These are phyloP conservation scores for Chelmon rostratus DNA, from an alignment of 2,797 vertebrate genomes.

Conservation along the genomic window DNA sequence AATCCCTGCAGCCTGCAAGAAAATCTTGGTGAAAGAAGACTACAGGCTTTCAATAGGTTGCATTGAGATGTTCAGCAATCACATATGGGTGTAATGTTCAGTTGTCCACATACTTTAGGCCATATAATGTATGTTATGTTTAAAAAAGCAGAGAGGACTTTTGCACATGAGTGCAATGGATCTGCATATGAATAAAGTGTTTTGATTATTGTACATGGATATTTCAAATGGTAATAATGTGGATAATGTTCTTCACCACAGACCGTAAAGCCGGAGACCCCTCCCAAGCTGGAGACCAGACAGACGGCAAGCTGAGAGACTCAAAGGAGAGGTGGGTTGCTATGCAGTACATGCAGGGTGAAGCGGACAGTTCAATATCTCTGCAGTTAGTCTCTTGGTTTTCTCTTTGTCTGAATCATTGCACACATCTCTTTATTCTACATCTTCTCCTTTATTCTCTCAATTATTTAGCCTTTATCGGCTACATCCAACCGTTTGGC, in stretches of 20 bases:
- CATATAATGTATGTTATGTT: neutral
- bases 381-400: slow-evolving; percentile 18
- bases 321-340: slow-evolving; percentile 84
- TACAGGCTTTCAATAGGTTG: neutral
- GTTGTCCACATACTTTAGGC: neutral
- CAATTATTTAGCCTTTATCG: slow-evolving; percentile 37
- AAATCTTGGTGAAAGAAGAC: neutral
- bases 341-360: neutral
- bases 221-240: slow-evolving; percentile 15
- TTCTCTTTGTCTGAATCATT: slow-evolving; percentile 27
- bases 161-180: neutral
- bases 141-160: neutral
- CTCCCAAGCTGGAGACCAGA: slow-evolving; percentile 78
- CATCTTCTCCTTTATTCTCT: slow-evolving; percentile 32
- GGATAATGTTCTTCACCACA: slow-evolving; percentile 57
- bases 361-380: slow-evolving; percentile 18
- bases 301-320: slow-evolving; percentile 81
- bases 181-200: neutral
- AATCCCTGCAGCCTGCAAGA: slow-evolving; percentile 3
- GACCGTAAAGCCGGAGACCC: slow-evolving; percentile 84
- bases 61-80: neutral
- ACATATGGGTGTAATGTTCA: neutral
- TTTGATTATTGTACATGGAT: neutral
- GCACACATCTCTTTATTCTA: slow-evolving; percentile 12
- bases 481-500: slow-evolving; percentile 47